Evolutionary conservation across 2,113 vertebrate genomes (phyloP).

Genomic region (Candoia aspera): DNA sequence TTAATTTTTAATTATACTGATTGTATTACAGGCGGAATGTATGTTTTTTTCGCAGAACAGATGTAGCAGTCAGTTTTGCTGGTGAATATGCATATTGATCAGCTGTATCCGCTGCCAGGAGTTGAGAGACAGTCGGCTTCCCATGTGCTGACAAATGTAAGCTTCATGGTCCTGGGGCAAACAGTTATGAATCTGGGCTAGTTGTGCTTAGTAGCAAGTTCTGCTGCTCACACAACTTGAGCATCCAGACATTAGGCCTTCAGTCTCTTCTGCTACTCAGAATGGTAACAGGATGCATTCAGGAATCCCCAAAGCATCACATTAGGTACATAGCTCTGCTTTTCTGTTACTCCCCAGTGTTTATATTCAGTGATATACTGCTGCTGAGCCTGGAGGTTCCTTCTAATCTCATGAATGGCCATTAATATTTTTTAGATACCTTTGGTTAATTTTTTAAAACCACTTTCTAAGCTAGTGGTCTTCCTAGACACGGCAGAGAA

Average conservation of each 20-base stretch:
- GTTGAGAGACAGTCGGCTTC: conserved; percentile 64
- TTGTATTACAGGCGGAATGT: conserved; percentile 89
- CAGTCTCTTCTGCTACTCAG: background rate
- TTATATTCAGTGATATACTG: background rate
- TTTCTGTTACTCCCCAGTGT: background rate
- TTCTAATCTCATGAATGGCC: background rate
- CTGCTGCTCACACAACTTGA: background rate
- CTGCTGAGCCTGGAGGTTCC: background rate
- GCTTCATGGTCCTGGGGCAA: conserved; percentile 58
- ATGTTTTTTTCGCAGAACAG: conserved; percentile 89
- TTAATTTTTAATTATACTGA: conserved; percentile 99
- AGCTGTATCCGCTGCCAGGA: conserved; percentile 79
- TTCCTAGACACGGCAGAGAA: background rate
- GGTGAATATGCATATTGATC: conserved; percentile 78
- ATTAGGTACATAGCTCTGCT: background rate
- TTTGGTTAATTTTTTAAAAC: background rate
- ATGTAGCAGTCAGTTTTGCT: conserved; percentile 84
- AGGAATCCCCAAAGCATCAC: background rate
- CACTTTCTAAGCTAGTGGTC: background rate
- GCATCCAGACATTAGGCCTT: background rate
- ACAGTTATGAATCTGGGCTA: rapidly evolving
- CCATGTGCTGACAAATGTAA: conserved; percentile 61
- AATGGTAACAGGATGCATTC: background rate
- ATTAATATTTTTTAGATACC: background rate
- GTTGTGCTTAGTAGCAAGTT: background rate